A percentile compares a stretch with the other conserved stretches of the same genome.
These are phyloP conservation scores for Scaptomyza pallida DNA, from an alignment of 1,140 invertebrate genomes.

Conservation along the genomic window DNA sequence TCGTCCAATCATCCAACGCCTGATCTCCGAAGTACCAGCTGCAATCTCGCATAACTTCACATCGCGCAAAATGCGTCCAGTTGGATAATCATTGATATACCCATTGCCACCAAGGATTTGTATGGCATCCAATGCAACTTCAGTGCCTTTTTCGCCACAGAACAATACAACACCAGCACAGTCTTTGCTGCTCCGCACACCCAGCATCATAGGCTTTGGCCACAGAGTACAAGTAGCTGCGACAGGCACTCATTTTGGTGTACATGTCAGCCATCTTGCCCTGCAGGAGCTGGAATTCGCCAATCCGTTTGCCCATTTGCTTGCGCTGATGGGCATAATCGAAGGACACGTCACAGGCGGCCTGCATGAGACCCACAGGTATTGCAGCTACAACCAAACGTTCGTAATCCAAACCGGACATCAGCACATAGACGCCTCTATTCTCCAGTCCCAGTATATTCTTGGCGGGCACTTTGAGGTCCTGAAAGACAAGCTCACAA, in stretches of 20 bases:
- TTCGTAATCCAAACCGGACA: slow-evolving; percentile 98
- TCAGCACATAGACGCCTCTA: slow-evolving; percentile 97
- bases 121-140: slow-evolving; percentile 95
- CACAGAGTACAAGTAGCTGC: slow-evolving; percentile 96
- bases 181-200: slow-evolving; percentile 93
- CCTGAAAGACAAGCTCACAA: slow-evolving; percentile 97
- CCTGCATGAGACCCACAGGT: slow-evolving; percentile 97
- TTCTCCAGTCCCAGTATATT: slow-evolving; percentile 95
- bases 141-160: slow-evolving; percentile 94
- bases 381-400: slow-evolving; percentile 94
- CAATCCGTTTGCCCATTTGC: slow-evolving; percentile 95
- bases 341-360: slow-evolving; percentile 96
- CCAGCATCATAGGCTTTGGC: slow-evolving; percentile 93
- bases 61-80: slow-evolving; percentile 96
- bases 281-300: slow-evolving; percentile 97
- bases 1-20: slow-evolving; percentile 96
- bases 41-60: slow-evolving; percentile 99
- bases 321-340: slow-evolving; percentile 97
- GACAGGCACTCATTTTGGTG: slow-evolving; percentile 91
- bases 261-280: slow-evolving; percentile 99
- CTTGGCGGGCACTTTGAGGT: slow-evolving; percentile 92
- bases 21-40: slow-evolving; percentile 98
- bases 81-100: slow-evolving; percentile 99
- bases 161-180: slow-evolving; percentile 98
- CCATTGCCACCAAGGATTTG: slow-evolving; percentile 99